phyloP scores from a whole-genome alignment of 1,140 invertebrate species.

The Conus ventricosus region DNA sequence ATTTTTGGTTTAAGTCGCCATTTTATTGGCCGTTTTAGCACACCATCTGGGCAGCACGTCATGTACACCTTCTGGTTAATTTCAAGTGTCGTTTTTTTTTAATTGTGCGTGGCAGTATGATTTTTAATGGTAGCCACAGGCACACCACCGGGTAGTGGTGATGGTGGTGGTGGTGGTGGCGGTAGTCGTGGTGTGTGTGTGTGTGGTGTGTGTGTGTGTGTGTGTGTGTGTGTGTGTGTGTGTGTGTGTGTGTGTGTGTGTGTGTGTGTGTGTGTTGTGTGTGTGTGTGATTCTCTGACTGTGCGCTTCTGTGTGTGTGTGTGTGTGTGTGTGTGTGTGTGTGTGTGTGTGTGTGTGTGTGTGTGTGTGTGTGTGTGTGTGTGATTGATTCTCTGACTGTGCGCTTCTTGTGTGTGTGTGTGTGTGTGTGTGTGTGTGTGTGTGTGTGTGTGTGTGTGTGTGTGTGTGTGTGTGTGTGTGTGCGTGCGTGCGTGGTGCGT shows the following conservation, averaged over 20 bases:
- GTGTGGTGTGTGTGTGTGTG: constrained; percentile 9
- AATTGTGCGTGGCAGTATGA: too few species aligned
- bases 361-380: background rate
- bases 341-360: constrained; percentile 1
- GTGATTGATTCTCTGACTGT: background rate
- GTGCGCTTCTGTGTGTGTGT: background rate
- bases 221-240: constrained; percentile 15
- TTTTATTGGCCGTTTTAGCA: too few species aligned
- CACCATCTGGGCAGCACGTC: too few species aligned
- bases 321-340: background rate
- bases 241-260: constrained; percentile 10
- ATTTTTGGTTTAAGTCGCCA: too few species aligned
- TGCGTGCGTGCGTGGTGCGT: background rate
- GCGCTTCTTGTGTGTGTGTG: background rate
- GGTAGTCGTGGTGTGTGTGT: background rate
- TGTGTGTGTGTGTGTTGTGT: constrained; percentile 15
- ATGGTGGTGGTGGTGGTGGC: too few species aligned
- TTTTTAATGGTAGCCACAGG: too few species aligned
- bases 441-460: background rate
- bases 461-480: background rate
- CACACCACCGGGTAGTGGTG: too few species aligned
- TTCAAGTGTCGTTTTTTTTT: too few species aligned
- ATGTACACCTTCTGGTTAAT: too few species aligned
- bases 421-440: background rate
- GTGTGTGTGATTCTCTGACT: background rate